phyloP scores from a whole-genome alignment of 2,888 invertebrate species.

The Lasioglossum morio region DNA sequence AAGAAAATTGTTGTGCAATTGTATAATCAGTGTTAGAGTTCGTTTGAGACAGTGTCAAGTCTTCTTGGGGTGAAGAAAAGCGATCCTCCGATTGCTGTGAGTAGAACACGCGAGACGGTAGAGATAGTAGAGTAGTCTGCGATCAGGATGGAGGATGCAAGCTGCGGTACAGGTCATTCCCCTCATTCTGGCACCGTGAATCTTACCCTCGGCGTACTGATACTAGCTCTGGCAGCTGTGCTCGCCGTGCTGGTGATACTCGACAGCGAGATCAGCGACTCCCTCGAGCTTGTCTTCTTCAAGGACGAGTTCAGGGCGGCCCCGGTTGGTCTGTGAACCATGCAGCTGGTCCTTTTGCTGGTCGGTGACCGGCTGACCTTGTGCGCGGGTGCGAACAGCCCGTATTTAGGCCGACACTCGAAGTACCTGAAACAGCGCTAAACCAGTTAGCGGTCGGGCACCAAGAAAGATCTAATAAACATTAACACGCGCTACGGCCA shows the following conservation, averaged over 20 bases:
- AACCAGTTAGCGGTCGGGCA: conserved; percentile 14
- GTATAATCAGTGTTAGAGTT: neutral
- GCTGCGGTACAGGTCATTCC: conserved; percentile 45
- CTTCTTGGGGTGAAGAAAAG: neutral
- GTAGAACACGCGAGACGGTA: conserved; percentile 2
- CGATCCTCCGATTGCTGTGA: conserved; percentile 18
- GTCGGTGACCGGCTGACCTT: conserved; percentile 96
- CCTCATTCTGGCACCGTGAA: conserved; percentile 85
- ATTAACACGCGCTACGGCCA: neutral
- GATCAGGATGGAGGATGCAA: conserved; percentile 47
- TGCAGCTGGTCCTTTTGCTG: conserved; percentile 88
- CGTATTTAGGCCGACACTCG: conserved; percentile 95
- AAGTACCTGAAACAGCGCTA: conserved; percentile 91
- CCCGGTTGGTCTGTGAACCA: conserved; percentile 87
- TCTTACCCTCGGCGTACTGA: conserved; percentile 89
- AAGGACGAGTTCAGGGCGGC: conserved; percentile 87
- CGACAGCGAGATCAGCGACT: conserved; percentile 90
- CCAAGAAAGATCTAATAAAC: neutral
- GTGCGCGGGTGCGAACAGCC: conserved; percentile 96
- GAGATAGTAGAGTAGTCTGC: conserved; percentile 44
- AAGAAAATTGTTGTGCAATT: neutral
- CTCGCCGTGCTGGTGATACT: conserved; percentile 84
- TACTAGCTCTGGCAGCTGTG: conserved; percentile 85
- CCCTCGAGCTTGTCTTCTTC: conserved; percentile 92
- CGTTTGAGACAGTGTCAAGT: neutral